Base-by-base conservation (phyloP, 1,140 invertebrate species). In the Atopsyche davidsoni region DNA sequence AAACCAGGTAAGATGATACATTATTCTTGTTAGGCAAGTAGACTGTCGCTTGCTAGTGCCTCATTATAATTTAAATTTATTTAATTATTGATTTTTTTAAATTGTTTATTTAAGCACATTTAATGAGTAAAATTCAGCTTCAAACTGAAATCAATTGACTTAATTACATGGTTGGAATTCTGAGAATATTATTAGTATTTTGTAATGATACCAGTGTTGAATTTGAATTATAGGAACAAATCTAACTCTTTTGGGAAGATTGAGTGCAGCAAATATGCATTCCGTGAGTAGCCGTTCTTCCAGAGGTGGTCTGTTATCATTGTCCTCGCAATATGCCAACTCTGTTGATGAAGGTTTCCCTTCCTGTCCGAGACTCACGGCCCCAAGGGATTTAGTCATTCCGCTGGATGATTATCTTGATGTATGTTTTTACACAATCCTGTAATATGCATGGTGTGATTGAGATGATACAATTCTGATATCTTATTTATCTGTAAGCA, bases 371-470 rank as follows among this genome's bases (percentile, higher is more conserved):
- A 60, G 68, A 51, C 48, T 73, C 25, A 65, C 58, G 13, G 62
- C 52, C 16, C 71, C 70, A n/a, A 66, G 71, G 58, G 69, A 73
- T 55, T 42, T 73, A 10, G 50, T 59, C 22, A 68, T 73, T 55
- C 70, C 70, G 4, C 6, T 44, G 16, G 58, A 52, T 48, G 41
- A 48, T 51, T 9, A 62, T 60, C 53, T 53, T 16, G 16, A 7
- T 14, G 47, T 41, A 10, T 24, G 16, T 36, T 39, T 32, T 31
- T n/a, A n/a, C n/a, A n/a, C n/a, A n/a, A n/a, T n/a, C n/a, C n/a
- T n/a, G n/a, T n/a, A n/a, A n/a, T n/a, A n/a, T n/a, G n/a, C n/a
- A n/a, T n/a, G n/a, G n/a, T n/a, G n/a, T n/a, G n/a, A n/a, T n/a
- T n/a, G n/a, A n/a, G n/a, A n/a, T n/a, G n/a, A n/a, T n/a, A n/a